Evolutionary conservation across 2,113 vertebrate species (phyloP).

Genomic region (Calonectris borealis): DNA sequence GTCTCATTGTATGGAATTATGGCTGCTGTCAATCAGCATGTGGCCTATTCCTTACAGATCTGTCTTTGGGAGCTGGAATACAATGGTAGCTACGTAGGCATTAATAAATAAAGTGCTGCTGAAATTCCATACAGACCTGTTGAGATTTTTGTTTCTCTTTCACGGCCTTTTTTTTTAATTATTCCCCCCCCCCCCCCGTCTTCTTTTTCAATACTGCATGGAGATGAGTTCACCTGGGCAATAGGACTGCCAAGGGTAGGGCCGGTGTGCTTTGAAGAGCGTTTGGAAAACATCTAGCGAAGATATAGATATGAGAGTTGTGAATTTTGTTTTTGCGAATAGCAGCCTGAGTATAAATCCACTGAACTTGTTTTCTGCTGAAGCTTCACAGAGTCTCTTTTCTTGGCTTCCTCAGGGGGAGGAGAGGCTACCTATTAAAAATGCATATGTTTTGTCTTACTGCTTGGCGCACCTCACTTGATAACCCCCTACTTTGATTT

Average conservation of each 20-base stretch:
- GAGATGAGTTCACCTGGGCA: not conserved
- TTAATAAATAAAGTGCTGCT: conserved; percentile 77
- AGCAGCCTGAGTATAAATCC: not conserved
- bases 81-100: conserved; percentile 64
- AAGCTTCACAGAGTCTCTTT: conserved; percentile 41
- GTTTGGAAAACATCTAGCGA: not conserved
- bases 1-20: conserved; percentile 83
- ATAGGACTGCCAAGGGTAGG: not conserved
- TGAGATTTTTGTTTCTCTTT: conserved; percentile 69
- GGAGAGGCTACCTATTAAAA: conserved; percentile 60
- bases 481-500: conserved; percentile 55
- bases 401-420: conserved; percentile 41
- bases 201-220: not conserved
- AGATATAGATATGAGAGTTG: not conserved
- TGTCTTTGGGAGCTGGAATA: conserved; percentile 59
- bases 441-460: conserved; percentile 62
- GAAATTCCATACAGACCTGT: conserved; percentile 68
- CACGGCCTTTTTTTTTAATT: conserved; percentile 6
- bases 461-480: conserved; percentile 31
- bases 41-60: conserved; percentile 74
- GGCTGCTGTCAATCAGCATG: conserved; percentile 81
- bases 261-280: not conserved
- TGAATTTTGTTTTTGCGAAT: not conserved
- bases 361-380: conserved; percentile 45
- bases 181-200: no score